Conservation (phyloP, 2,888 invertebrate genomes). For the Pristionchus mayeri region DNA sequence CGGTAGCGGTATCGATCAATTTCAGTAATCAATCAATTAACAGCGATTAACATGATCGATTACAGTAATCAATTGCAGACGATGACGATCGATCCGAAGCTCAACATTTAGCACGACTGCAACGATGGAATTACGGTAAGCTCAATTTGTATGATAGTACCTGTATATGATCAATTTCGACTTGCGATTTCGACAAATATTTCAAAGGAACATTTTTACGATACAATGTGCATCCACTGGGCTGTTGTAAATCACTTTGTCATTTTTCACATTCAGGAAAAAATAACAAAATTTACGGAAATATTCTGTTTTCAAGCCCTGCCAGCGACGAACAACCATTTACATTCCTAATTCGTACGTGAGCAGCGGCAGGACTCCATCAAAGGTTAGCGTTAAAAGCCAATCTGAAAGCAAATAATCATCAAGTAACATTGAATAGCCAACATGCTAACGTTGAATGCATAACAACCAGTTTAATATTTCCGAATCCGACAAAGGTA, state of each 20-base stretch:
- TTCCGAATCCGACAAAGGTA: no score
- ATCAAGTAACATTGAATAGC: no score
- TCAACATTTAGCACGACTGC: no score
- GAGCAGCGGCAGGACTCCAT: constrained; percentile 50
- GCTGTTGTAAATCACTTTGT: no score
- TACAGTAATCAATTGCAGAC: constrained; percentile 32
- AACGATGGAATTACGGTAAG: constrained; percentile 51
- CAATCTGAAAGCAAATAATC: no score
- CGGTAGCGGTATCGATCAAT: not conserved
- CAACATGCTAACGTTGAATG: no score
- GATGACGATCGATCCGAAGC: constrained; percentile 54
- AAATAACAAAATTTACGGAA: not conserved
- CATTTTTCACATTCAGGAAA: not conserved
- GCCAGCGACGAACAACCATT: constrained; percentile 58
- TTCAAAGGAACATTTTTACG: no score
- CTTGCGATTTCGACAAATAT: no score
- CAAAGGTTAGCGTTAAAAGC: constrained; percentile 32
- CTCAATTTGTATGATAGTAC: not conserved
- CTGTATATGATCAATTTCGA: no score
- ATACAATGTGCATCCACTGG: no score
- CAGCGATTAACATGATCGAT: not conserved
- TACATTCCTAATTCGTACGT: constrained; percentile 55
- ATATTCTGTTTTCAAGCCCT: constrained; percentile 51
- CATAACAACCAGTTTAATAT: no score
- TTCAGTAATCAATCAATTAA: not conserved